Percentiles rank a stretch among this genome's conserved stretches.
Conservation (phyloP, 2,888 invertebrate genomes). For the Baronia brevicornis region DNA sequence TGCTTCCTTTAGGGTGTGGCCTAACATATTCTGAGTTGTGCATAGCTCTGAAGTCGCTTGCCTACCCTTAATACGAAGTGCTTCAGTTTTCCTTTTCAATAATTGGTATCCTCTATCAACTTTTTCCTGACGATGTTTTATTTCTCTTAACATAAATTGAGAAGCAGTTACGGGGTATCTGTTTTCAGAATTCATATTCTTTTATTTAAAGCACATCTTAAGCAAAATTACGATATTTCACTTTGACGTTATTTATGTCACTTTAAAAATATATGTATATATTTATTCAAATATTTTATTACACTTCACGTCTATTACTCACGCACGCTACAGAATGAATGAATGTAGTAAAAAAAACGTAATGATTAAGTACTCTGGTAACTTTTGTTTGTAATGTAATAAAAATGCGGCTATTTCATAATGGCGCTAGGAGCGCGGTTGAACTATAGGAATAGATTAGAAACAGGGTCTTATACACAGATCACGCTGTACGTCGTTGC, state of each 20-base stretch:
- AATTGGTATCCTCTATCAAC: slow-evolving; percentile 57
- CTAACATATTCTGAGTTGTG: slow-evolving; percentile 47
- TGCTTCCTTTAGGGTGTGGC: slow-evolving; percentile 55
- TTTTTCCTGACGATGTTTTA: slow-evolving; percentile 55
- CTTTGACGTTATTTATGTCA: background rate
- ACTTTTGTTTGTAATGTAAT: no score
- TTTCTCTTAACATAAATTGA: slow-evolving; percentile 60
- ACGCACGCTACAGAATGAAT: no score
- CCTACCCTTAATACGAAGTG: slow-evolving; percentile 47
- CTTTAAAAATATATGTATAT: background rate
- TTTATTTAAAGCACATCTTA: background rate
- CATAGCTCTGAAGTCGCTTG: slow-evolving; percentile 51
- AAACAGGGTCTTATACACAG: no score
- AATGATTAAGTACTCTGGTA: no score
- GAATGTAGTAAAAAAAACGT: no score
- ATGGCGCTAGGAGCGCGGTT: no score
- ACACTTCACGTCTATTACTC: no score
- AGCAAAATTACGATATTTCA: background rate
- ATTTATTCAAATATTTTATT: no score
- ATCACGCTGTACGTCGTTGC: no score
- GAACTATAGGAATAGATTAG: no score
- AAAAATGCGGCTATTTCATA: no score
- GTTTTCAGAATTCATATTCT: slow-evolving; percentile 53
- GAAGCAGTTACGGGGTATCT: slow-evolving; percentile 63
- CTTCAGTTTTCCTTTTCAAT: slow-evolving; percentile 56